Evolutionary conservation across 2,888 invertebrate genomes (phyloP), one percentile per base, ranked within the genome.

Genomic region (Troilus luridus): DNA sequence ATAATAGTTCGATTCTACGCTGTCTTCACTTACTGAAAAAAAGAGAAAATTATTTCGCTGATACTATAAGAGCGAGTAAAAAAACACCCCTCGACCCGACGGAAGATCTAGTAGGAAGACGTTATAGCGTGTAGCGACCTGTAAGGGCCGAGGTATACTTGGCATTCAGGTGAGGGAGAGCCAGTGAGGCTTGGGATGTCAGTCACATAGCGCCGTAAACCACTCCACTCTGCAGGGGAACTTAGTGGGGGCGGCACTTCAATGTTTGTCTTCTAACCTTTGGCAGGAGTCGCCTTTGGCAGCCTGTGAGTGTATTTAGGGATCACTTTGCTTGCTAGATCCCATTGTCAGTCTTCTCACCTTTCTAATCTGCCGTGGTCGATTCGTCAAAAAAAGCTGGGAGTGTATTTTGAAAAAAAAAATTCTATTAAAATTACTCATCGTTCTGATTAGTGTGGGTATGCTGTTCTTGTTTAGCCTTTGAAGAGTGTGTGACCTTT

Each of bases 161-260:
- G 9, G 41, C 41, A 77, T 77, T 77, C 72, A 77, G 27, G 19
- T 14, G 17, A 41, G 72, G 8, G 0, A 17, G 9, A 41, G 27
- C 41, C 14, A 8, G 41, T 24, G 67, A 3, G 12, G 24, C 19
- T 64, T n/a, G 24, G 67, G 2, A 77, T 19, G 72, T 41, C 72
- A 77, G 72, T 77, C 72, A 77, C 72, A 77, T 77, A 77, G 24
- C 27, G 72, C 19, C 72, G 72, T 77, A 77, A 77, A 77, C 72
- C 72, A 77, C 72, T 77, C 72, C 27, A 9, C 72, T 41, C 41
- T 5, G 41, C 5, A 41, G 24, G 8, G 27, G 72, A 77, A 77
- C 72, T 77, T 77, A 19, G 27, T 72, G 72, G 17, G 72, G 72
- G 17, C 72, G 72, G 41, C 27, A 41, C 27, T 41, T 77, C 72